Evolutionary conservation across 2,888 invertebrate species (phyloP).

Genomic region (Cryptosula pallasiana): DNA sequence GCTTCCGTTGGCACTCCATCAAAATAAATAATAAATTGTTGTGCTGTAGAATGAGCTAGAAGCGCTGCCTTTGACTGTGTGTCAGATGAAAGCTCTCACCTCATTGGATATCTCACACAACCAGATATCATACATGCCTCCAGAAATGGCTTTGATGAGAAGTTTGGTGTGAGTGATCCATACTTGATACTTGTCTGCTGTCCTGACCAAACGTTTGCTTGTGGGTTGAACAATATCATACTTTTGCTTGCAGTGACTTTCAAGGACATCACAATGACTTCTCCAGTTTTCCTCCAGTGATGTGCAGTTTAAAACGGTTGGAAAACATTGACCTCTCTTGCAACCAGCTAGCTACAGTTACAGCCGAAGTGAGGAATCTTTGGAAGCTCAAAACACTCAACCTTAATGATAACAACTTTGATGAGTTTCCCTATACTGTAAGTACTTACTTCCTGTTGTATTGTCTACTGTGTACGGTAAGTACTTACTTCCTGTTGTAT

Average conservation of each 20-base stretch:
- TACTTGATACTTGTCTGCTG: background rate
- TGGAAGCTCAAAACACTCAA: constrained; percentile 34
- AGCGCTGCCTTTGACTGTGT: constrained; percentile 10
- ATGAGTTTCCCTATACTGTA: constrained; percentile 40
- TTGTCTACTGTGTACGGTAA: too few species aligned
- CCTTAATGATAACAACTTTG: constrained; percentile 43
- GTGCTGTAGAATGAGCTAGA: constrained; percentile 19
- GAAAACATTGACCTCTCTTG: constrained; percentile 36
- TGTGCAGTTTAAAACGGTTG: constrained; percentile 35
- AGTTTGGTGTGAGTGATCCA: constrained; percentile 25
- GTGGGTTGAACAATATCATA: constrained; percentile 26
- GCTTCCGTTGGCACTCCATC: too few species aligned
- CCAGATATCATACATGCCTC: constrained; percentile 38
- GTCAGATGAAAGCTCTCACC: constrained; percentile 22
- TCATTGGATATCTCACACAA: constrained; percentile 32
- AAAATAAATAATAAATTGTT: too few species aligned
- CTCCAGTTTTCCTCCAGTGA: constrained; percentile 33
- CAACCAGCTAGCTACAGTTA: constrained; percentile 37
- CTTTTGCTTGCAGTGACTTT: background rate
- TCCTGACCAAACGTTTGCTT: constrained; percentile 34
- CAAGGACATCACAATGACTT: constrained; percentile 33
- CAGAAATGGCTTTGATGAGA: constrained; percentile 35
- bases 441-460: too few species aligned
- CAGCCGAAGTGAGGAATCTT: constrained; percentile 74
- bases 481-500: too few species aligned